Evolutionary conservation across 2,888 invertebrate species (phyloP).

Genomic region (Tryphoninae sp.): DNA sequence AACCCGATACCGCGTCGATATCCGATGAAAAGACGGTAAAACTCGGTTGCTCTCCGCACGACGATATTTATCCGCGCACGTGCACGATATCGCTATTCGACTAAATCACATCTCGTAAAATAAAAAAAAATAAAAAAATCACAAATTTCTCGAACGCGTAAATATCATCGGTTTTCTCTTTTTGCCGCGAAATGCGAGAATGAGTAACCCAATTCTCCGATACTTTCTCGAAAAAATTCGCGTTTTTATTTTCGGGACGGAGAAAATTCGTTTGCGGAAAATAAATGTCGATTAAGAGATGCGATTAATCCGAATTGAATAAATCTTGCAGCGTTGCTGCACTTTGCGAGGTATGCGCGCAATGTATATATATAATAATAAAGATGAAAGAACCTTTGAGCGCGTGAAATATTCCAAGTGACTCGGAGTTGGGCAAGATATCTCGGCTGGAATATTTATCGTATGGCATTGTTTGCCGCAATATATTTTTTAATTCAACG

Average conservation of each 20-base stretch:
- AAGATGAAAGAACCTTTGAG: background rate
- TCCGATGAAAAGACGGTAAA: constrained; percentile 27
- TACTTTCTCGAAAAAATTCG: no score
- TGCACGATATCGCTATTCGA: constrained; percentile 18
- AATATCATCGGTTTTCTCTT: no score
- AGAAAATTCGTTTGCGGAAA: no score
- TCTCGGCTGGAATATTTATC: constrained; percentile 48
- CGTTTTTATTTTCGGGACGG: no score
- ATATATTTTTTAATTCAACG: constrained; percentile 28
- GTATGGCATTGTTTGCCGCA: constrained; percentile 51
- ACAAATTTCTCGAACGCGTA: no score
- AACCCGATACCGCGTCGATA: constrained; percentile 29
- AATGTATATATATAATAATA: background rate
- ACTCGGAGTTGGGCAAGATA: constrained; percentile 30
- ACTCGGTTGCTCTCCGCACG: background rate
- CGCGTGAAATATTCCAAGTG: background rate
- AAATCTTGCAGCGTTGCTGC: background rate
- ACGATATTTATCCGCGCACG: constrained; percentile 17
- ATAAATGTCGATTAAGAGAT: no score
- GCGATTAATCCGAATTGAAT: no score
- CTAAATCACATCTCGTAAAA: constrained; percentile 13
- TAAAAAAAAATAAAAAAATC: no score
- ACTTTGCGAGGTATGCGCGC: background rate
- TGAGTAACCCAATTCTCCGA: no score
- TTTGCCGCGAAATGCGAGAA: no score